Conservation (phyloP, 2,888 invertebrate genomes). For the Zhengitettix transpicula region DNA sequence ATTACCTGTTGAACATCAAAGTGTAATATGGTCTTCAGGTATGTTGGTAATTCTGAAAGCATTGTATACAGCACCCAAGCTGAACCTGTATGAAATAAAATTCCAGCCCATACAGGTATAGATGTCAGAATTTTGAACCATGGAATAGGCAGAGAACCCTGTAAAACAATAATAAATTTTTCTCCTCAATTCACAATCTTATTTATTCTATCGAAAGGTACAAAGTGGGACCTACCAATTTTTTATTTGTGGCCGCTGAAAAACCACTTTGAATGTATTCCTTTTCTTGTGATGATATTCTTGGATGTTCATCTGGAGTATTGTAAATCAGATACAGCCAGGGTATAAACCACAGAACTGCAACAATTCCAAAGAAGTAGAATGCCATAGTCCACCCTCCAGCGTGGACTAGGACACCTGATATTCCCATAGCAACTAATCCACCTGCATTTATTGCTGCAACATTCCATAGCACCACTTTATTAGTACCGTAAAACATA, state of each 20-base stretch:
- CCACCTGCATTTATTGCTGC: background rate
- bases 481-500: too few species aligned
- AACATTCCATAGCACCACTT: too few species aligned
- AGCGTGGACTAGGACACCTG: background rate
- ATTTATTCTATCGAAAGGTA: background rate
- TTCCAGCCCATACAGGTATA: conserved; percentile 18
- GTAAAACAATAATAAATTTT: background rate
- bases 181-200: background rate
- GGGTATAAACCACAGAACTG: background rate
- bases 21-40: conserved; percentile 16
- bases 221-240: background rate
- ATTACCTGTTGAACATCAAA: conserved; percentile 17
- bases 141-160: conserved; percentile 11
- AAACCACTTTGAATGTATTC: background rate
- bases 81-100: conserved; percentile 15
- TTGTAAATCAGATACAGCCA: background rate
- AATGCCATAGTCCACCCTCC: background rate
- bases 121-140: conserved; percentile 18
- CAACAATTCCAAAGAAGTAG: background rate
- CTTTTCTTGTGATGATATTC: background rate
- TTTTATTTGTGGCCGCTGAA: background rate
- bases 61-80: conserved; percentile 17
- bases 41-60: conserved; percentile 17
- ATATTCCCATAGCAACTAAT: background rate
- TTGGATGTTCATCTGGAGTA: background rate